Conservation (phyloP, 2,113 vertebrate genomes). For the Anhinga rufa region DNA sequence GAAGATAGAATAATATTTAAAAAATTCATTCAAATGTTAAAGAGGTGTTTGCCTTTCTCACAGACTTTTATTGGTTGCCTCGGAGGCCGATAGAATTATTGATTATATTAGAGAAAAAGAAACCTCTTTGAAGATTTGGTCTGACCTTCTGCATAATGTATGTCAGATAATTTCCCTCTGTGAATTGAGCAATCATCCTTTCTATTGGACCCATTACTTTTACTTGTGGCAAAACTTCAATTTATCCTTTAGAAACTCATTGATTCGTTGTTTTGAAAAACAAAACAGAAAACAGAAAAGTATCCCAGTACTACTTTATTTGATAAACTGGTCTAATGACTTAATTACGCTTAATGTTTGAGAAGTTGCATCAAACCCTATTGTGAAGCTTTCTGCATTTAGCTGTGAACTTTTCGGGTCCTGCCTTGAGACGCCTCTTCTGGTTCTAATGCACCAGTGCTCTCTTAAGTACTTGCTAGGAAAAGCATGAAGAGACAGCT, state of each 20-base stretch:
- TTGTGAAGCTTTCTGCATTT: not conserved
- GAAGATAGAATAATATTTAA: not conserved
- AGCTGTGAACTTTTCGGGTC: not conserved
- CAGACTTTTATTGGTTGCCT: not conserved
- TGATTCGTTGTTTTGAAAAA: not conserved
- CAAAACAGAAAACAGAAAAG: not conserved
- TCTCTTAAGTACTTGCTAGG: not conserved
- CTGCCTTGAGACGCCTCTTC: not conserved
- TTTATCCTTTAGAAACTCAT: not conserved
- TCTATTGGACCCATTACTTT: not conserved
- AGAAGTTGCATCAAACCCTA: not conserved
- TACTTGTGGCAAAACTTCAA: not conserved
- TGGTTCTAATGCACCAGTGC: not conserved
- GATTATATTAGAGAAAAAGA: not conserved
- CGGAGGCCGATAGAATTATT: not conserved
- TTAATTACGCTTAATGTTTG: not conserved
- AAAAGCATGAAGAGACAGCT: not conserved
- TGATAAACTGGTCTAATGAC: not conserved
- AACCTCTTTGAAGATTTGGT: constrained; percentile 10
- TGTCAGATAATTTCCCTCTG: not conserved
- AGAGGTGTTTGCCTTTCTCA: not conserved
- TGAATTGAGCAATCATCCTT: not conserved
- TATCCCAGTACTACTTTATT: not conserved
- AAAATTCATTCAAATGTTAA: constrained; percentile 9
- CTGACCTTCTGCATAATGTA: constrained; percentile 36